phyloP scores from a whole-genome alignment of 2,797 vertebrate species.

The Antrozous pallidus region DNA sequence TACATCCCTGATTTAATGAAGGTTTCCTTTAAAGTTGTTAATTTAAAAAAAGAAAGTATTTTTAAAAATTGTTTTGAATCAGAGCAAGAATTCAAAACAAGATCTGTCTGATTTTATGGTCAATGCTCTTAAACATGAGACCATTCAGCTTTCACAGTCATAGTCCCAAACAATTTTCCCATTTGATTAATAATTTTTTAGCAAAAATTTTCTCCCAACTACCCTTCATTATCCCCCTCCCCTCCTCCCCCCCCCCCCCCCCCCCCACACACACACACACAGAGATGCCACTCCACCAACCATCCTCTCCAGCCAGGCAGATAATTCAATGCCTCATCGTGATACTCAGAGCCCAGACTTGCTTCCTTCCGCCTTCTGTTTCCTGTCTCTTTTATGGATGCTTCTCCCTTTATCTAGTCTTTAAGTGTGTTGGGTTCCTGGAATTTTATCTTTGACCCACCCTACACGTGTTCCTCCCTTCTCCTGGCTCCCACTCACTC shows the following conservation, averaged over 20 bases:
- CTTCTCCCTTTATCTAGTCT: not conserved
- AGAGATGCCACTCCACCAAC: too few relatives aligned
- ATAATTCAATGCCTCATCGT: not conserved
- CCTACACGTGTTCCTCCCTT: not conserved
- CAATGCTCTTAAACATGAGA: not conserved
- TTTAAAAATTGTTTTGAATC: not conserved
- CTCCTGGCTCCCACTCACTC: too few relatives aligned
- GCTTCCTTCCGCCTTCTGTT: not conserved
- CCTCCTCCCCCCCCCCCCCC: too few relatives aligned
- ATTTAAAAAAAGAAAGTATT: not conserved
- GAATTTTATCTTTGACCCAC: not conserved
- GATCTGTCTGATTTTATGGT: not conserved
- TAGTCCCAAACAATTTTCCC: not conserved
- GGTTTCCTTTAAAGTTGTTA: not conserved
- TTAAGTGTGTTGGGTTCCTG: not conserved
- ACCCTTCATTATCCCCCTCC: not conserved
- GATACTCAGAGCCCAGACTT: not conserved
- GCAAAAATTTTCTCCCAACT: not conserved
- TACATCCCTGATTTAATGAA: not conserved
- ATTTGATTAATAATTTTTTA: conserved; percentile 14
- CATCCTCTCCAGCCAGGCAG: not conserved
- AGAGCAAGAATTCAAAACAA: not conserved
- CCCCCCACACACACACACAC: not conserved
- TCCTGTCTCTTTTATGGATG: not conserved
- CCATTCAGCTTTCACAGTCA: not conserved